These are phyloP conservation scores for Shinisaurus crocodilurus DNA, from an alignment of 2,113 vertebrate genomes.

Conservation along the genomic window DNA sequence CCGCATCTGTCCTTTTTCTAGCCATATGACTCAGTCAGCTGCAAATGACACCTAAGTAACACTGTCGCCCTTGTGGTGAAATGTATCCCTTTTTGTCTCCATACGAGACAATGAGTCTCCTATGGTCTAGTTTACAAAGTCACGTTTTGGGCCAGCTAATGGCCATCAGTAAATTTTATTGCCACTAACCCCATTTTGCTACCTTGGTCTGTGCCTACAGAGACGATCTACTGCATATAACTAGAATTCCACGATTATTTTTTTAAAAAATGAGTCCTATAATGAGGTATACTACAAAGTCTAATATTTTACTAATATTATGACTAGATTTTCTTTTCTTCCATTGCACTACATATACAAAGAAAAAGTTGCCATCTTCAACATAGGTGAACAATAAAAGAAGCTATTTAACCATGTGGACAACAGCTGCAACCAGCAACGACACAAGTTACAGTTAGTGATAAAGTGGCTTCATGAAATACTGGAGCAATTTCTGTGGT, in stretches of 20 bases:
- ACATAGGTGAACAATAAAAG: not conserved
- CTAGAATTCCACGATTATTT: not conserved
- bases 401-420: not conserved
- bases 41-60: not conserved
- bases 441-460: not conserved
- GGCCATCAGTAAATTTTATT: constrained; percentile 29
- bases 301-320: not conserved
- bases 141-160: constrained; percentile 8
- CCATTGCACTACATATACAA: constrained; percentile 18
- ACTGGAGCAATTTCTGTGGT: not conserved
- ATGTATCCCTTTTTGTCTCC: not conserved
- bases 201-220: not conserved
- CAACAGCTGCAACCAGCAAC: not conserved
- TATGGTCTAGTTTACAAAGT: not conserved
- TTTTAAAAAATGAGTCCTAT: not conserved
- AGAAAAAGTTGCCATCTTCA: not conserved
- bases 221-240: not conserved
- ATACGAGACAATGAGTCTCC: constrained; percentile 40
- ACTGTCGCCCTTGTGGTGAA: not conserved
- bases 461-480: not conserved
- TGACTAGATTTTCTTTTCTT: not conserved
- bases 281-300: not conserved
- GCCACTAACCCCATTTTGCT: constrained; percentile 15
- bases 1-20: constrained; percentile 33
- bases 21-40: constrained; percentile 40